Percentiles rank a stretch among this genome's conserved stretches.
Conservation (phyloP, 2,888 invertebrate genomes). For the Zaprionus bogoriensis region DNA sequence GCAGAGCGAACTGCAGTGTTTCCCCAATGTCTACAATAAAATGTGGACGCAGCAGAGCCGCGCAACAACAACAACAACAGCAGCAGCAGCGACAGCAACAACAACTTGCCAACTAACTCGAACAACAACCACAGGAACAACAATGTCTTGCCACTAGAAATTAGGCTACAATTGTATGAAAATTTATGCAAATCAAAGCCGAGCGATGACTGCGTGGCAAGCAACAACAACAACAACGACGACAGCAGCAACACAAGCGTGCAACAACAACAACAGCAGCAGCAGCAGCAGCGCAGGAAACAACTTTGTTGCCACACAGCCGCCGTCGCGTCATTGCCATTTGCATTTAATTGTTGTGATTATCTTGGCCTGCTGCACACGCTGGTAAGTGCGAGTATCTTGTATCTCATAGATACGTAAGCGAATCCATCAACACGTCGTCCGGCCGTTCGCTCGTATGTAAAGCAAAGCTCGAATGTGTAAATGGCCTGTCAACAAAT, state of each 20-base stretch:
- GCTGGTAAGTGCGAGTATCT: conserved; percentile 68
- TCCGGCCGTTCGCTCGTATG: conserved; percentile 20
- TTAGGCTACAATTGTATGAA: conserved; percentile 70
- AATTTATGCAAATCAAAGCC: conserved; percentile 71
- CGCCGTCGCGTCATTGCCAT: conserved; percentile 73
- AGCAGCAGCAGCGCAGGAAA: conserved; percentile 20
- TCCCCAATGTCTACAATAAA: no score
- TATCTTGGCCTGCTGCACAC: conserved; percentile 80
- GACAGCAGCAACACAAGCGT: conserved; percentile 11
- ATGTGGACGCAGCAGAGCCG: conserved; percentile 60
- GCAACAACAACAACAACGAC: conserved; percentile 42
- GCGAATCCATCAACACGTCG: conserved; percentile 46
- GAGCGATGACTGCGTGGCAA: conserved; percentile 68
- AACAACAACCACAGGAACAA: conserved; percentile 38
- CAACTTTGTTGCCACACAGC: conserved; percentile 51
- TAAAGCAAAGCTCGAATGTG: conserved; percentile 55
- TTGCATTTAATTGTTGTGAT: conserved; percentile 81
- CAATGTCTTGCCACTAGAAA: conserved; percentile 60
- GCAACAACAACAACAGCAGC: conserved; percentile 36
- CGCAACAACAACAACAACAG: conserved; percentile 32
- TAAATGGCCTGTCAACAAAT: conserved; percentile 75
- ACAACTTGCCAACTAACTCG: conserved; percentile 37
- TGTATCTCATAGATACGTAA: conserved; percentile 37
- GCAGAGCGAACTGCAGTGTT: conserved; percentile 33
- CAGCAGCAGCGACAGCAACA: conserved; percentile 34